Evolutionary conservation across 2,113 vertebrate genomes (phyloP), one percentile per base, ranked within the genome.

Genomic region (Sitta europaea): DNA sequence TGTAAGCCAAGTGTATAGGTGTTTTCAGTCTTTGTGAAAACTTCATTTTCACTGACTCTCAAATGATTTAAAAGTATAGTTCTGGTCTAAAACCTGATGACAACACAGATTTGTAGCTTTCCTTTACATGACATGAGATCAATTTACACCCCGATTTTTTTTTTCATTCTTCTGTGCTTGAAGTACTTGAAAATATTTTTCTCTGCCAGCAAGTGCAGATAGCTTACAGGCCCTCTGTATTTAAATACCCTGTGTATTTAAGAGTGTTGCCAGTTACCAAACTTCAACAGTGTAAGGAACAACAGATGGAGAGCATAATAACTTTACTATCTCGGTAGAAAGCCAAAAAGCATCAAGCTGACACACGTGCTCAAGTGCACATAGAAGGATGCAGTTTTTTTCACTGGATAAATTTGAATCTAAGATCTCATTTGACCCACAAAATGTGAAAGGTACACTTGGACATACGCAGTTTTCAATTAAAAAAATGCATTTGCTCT

Each of bases 301-400:
- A 94, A 61, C 94, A 97, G 95, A 96, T 94, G 93, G 93, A 88
- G 84, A 93, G 81, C 58, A 94, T 90, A 94, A 93, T 42, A 93
- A 73, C 47, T 96, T 90, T 47, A 58, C 78, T 70, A 62, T 48
- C 33, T 92, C 14, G 1, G 71, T 71, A 71, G 75, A 92, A 90
- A 95, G 94, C 88, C 95, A 97, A 90, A 96, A 95, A 63, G 12
- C 51, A 92, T 96, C 88, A 96, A 96, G 94, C 43, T 80, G 35
- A 91, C 47, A 70, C 18, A 4, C 6, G 19, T 66, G 45, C 50
- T 80, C 74, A 71, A 79, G 43, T 82, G 43, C 38, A 33, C 21
- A 22, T 11, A 67, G 12, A 62, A 80, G 40, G 8, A 38, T 38
- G 21, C 3, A 0, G 0, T 27, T 40, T 42, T 82, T 88, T 51